Evolutionary conservation across 2,797 vertebrate species (phyloP).

Genomic region (Pseudochromis fuscus): DNA sequence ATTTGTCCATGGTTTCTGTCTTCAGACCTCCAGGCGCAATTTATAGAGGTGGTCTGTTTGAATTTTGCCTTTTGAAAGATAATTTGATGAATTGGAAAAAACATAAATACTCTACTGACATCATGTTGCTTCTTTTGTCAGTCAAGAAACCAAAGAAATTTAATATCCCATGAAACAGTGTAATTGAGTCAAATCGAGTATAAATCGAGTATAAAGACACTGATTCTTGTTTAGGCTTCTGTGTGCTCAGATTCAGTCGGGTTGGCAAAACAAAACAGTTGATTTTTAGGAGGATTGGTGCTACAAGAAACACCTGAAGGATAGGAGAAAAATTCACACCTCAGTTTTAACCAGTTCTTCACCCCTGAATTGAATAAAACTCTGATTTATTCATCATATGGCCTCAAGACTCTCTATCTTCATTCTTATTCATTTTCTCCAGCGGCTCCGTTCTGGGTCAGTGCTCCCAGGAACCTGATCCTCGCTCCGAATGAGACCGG

Average conservation of each 20-base stretch:
- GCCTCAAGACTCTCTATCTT: background rate
- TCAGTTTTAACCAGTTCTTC: background rate
- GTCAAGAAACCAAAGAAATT: too few species aligned
- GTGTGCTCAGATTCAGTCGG: too few species aligned
- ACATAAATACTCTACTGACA: too few species aligned
- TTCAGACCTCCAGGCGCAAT: too few species aligned
- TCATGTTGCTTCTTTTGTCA: too few species aligned
- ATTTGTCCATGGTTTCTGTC: too few species aligned
- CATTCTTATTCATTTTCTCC: constrained; percentile 11
- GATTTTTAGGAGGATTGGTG: background rate
- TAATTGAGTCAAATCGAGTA: too few species aligned
- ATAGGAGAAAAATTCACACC: too few species aligned
- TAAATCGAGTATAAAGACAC: too few species aligned
- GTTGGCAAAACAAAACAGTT: background rate
- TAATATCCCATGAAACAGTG: too few species aligned
- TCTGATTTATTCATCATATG: too few species aligned
- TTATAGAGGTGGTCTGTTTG: background rate
- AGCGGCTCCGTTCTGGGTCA: constrained; percentile 98
- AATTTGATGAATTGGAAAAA: background rate
- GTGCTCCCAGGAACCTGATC: constrained; percentile 92
- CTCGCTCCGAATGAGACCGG: constrained; percentile 95
- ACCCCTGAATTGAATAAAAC: background rate
- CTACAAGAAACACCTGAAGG: background rate
- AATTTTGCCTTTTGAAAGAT: background rate
- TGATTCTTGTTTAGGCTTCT: too few species aligned